Evolutionary conservation across 1,140 invertebrate genomes (phyloP), one percentile per base, ranked within the genome.

Genomic region (Onthophagus taurus): DNA sequence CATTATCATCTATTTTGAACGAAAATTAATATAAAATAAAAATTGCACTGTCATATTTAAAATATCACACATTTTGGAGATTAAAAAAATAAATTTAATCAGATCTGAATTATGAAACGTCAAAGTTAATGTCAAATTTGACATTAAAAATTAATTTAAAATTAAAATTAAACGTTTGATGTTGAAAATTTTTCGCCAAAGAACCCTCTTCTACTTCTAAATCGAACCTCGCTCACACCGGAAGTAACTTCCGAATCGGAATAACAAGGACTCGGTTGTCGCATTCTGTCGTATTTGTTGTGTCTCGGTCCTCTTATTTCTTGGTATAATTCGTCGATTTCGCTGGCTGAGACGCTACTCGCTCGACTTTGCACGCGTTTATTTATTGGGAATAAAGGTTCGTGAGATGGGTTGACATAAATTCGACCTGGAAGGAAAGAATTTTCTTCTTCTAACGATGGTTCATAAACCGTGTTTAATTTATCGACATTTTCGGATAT

Each of bases 261-360:
- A 9, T 61, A 48, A 45, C 54, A 57, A 7, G 60, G 54, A 50
- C 56, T 60, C 4, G 21, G 21, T 24, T 41, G 38, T 13, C 38
- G n/a, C 18, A 12, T 18, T 17, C 19, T 12, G 29, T 24, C 39
- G 29, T 31, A 17, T 23, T 24, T 33, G 12, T 31, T 37, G 6
- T 16, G 16, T 17, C 38, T 26, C 23, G 23, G 6, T n/a, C 59
- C 43, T n/a, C 58, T 70, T 37, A 76, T 74, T 51, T 72, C 71
- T 21, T 73, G 73, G 48, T 76, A 75, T 14, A 76, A 57, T 51
- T 75, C 72, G 47, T 76, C 74, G 17, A 76, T 57, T 35, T 75
- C 72, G 51, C 70, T 74, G 4, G 66, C 61, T 20, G 71, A 71
- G 1, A 59, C 55, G 42, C 60, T 62, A 48, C 62, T 64, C 5